Evolutionary conservation across 1,140 invertebrate species (phyloP), one percentile per base, ranked within the genome.

Genomic region (Euwallacea similis): DNA sequence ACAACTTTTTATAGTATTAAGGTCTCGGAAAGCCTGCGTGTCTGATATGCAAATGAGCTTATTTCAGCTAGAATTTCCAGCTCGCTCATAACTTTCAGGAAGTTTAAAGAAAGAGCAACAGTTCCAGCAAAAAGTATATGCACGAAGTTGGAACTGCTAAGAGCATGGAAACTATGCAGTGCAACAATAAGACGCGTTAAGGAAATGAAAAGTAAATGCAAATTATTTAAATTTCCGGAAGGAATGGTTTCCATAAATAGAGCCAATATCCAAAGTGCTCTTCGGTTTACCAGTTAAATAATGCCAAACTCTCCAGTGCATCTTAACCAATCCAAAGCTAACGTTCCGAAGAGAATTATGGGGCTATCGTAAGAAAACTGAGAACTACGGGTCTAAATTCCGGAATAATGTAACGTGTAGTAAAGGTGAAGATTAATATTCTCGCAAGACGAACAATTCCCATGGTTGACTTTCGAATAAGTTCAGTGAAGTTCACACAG

Each of bases 401-500:
- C 21, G 10, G 15, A 69, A 61, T 62, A 55, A 69, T 43, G 50
- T 62, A 62, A 62, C 58, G 67, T 62, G 67, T 62, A 69, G 67
- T 62, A 69, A 69, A 69, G 59, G 67, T 69, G 59, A 69, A 69
- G 67, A 69, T 69, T 69, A 69, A 69, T 69, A 69, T 55, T 69
- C 67, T 62, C 47, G 67, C 16, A 69, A 69, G 67, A 63, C 67
- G 67, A 69, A 69, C 67, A 69, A 69, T 71, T 71, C 69, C 63
- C 69, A 71, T 43, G 69, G 69, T 71, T 71, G 69, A 71, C 69
- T 71, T 64, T 66, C 42, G 63, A 71, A 71, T 71, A 71, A 71
- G 69, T 71, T 71, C 50, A 58, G 62, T 64, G 62, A 65, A 71
- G 69, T 71, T 71, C 50, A 65, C 61, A 61, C 53, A 65, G 62